Conservation (phyloP, 2,888 invertebrate genomes). For the Tetheella fluctuosa region DNA sequence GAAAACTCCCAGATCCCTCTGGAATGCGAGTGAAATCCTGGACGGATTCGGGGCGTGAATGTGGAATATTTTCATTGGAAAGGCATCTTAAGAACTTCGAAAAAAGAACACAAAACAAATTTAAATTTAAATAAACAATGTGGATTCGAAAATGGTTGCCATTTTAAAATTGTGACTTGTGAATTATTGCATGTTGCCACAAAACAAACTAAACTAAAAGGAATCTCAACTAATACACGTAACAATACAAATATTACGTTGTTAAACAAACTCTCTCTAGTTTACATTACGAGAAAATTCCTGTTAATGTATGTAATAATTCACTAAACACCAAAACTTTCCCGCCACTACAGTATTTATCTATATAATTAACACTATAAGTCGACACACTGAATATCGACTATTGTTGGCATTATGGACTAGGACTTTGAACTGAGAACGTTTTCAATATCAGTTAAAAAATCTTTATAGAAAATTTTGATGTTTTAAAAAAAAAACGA, state of each 20-base stretch:
- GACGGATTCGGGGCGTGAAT: too few relatives aligned
- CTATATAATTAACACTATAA: slow-evolving; percentile 40
- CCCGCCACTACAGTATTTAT: slow-evolving; percentile 39
- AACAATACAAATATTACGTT: slow-evolving; percentile 33
- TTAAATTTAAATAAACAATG: too few relatives aligned
- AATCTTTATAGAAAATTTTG: slow-evolving; percentile 6
- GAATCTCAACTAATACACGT: neutral
- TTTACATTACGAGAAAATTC: slow-evolving; percentile 34
- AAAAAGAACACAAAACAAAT: too few relatives aligned
- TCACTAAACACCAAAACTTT: slow-evolving; percentile 37
- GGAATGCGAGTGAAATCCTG: too few relatives aligned
- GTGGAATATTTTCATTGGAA: too few relatives aligned
- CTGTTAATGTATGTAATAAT: slow-evolving; percentile 38
- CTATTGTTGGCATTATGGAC: slow-evolving; percentile 24
- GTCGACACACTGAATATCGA: slow-evolving; percentile 15
- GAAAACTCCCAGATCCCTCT: too few relatives aligned
- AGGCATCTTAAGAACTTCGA: too few relatives aligned
- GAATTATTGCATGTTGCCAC: neutral
- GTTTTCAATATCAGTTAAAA: slow-evolving; percentile 15
- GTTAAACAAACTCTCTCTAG: slow-evolving; percentile 38
- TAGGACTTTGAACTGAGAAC: slow-evolving; percentile 21
- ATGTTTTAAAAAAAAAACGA: slow-evolving; percentile 24
- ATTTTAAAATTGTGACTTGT: neutral
- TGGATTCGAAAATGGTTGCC: neutral
- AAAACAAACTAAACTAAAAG: neutral